These are phyloP conservation scores for Drosophila affinis DNA, from an alignment of 2,888 invertebrate species.

Conservation along the genomic window DNA sequence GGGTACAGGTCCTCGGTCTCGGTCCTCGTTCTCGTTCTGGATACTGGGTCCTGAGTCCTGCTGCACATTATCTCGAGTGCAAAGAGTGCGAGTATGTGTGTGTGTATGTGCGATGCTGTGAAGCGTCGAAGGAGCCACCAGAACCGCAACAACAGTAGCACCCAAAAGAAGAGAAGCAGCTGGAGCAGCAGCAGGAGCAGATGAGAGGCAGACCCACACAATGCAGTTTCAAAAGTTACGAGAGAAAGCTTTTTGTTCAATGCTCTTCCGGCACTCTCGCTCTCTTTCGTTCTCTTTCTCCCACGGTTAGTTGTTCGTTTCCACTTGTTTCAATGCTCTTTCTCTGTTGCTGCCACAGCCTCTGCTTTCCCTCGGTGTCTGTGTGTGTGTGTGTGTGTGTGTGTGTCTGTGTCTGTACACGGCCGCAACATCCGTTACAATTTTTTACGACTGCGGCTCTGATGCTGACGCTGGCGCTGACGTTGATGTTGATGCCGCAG, in stretches of 20 bases:
- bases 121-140: conserved; percentile 37
- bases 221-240: conserved; percentile 62
- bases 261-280: conserved; percentile 13
- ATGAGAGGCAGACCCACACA: conserved; percentile 38
- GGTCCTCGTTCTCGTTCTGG: not conserved
- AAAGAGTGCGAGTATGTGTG: not conserved
- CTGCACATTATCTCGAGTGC: not conserved
- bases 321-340: conserved; percentile 67
- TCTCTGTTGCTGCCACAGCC: not conserved
- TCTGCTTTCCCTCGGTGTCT: conserved; percentile 8
- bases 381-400: conserved; percentile 32
- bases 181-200: no score
- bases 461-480: conserved; percentile 66
- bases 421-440: conserved; percentile 79
- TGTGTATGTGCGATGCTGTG: not conserved
- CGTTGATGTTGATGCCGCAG: conserved; percentile 69
- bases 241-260: conserved; percentile 64
- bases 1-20: not conserved
- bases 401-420: conserved; percentile 51
- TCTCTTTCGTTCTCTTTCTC: conserved; percentile 23
- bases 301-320: conserved; percentile 60
- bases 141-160: conserved; percentile 61
- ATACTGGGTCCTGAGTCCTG: not conserved
- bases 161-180: conserved; percentile 7
- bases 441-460: conserved; percentile 73